Conservation (phyloP, 2,797 vertebrate species). For the Gymnopithys bicolor region DNA sequence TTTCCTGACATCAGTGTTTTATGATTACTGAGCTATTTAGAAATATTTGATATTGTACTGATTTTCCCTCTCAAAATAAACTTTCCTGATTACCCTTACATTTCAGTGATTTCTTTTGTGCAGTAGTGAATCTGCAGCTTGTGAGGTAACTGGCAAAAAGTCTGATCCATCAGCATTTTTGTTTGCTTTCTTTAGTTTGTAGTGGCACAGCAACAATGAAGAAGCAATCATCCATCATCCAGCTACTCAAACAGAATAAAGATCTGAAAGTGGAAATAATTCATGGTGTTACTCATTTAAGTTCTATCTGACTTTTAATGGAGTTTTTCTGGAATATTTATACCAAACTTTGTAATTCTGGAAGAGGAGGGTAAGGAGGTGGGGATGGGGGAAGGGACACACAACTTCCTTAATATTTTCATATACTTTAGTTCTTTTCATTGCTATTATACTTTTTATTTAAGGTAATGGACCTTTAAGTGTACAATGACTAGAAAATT, state of each 20-base stretch:
- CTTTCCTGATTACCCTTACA: slow-evolving; percentile 61
- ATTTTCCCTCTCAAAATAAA: slow-evolving; percentile 68
- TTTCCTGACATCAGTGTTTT: slow-evolving; percentile 63
- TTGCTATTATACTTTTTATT: background rate
- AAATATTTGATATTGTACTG: slow-evolving; percentile 67
- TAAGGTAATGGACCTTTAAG: background rate
- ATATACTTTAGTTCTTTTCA: background rate
- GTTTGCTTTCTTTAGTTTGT: slow-evolving; percentile 47
- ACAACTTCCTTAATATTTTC: background rate
- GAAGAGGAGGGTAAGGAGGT: background rate
- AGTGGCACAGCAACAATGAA: slow-evolving; percentile 43
- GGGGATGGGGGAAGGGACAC: background rate
- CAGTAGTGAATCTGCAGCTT: slow-evolving; percentile 46
- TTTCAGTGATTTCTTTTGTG: slow-evolving; percentile 69
- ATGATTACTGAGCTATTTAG: slow-evolving; percentile 67
- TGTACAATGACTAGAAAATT: background rate
- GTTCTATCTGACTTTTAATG: background rate
- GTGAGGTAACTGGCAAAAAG: slow-evolving; percentile 64
- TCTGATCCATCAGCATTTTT: slow-evolving; percentile 55
- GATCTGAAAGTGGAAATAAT: slow-evolving; percentile 37
- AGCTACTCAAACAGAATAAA: slow-evolving; percentile 35
- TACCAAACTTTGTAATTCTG: background rate
- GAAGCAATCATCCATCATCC: slow-evolving; percentile 49
- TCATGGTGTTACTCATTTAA: background rate
- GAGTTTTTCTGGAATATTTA: background rate